phyloP scores from a whole-genome alignment of 2,888 invertebrate species.

The Xestia ashworthii region DNA sequence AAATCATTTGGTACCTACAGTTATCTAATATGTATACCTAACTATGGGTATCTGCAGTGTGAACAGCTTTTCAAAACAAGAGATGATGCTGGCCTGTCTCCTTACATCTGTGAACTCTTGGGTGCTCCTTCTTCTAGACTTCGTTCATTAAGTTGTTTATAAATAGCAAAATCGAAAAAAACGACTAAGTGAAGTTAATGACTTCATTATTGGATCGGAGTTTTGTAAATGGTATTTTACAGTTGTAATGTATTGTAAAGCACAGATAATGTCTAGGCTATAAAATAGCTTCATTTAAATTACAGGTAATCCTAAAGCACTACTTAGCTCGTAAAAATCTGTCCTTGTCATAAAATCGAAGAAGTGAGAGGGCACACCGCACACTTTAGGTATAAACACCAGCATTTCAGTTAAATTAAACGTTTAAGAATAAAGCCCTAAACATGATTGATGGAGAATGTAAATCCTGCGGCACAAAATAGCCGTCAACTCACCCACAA shows the following conservation, averaged over 20 bases:
- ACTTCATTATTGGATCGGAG: not conserved
- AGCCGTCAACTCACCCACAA: not conserved
- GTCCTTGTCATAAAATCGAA: conserved; percentile 8
- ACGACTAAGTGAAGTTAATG: conserved; percentile 7
- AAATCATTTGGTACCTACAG: not conserved
- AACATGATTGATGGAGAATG: conserved; percentile 23
- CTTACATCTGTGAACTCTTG: not conserved
- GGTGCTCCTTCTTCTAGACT: not conserved
- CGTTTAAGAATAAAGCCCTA: not conserved
- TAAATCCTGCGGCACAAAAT: conserved; percentile 12
- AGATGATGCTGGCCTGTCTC: not conserved
- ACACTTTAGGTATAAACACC: too few species aligned
- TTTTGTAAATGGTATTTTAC: not conserved
- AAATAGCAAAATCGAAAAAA: not conserved
- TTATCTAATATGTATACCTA: not conserved
- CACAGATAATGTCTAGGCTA: not conserved
- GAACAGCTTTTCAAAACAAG: not conserved
- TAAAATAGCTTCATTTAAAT: not conserved
- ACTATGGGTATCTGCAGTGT: not conserved
- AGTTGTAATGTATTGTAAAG: conserved; percentile 18
- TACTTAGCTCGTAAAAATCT: not conserved
- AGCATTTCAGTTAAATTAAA: conserved; percentile 6
- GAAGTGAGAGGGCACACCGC: conserved; percentile 16
- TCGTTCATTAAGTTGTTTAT: not conserved
- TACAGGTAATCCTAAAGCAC: not conserved